Percentiles rank a stretch among this genome's conserved stretches.
These are phyloP conservation scores for Noturus placidus DNA, from an alignment of 2,113 vertebrate species.

Conservation along the genomic window DNA sequence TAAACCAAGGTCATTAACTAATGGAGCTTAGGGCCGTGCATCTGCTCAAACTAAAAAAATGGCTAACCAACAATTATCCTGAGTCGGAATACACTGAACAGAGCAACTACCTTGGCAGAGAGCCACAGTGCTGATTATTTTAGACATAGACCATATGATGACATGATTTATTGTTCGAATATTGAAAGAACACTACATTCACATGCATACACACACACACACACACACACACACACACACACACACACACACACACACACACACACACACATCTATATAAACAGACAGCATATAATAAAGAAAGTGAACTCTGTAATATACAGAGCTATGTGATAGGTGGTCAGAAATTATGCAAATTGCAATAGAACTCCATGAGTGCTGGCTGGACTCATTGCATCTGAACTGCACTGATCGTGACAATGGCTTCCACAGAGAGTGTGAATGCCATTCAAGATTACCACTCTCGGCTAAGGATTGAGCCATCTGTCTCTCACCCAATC, in stretches of 20 bases:
- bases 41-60: slow-evolving; percentile 38
- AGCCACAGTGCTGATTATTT: not conserved
- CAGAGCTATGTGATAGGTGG: not conserved
- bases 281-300: not conserved
- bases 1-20: slow-evolving; percentile 70
- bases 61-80: slow-evolving; percentile 54
- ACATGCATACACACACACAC: too few relatives aligned
- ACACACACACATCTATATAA: too few relatives aligned
- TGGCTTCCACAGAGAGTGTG: slow-evolving; percentile 46
- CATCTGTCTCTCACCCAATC: slow-evolving; percentile 52
- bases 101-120: not conserved
- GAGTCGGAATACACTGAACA: slow-evolving; percentile 38
- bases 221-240: too few relatives aligned
- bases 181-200: not conserved
- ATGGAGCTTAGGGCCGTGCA: slow-evolving; percentile 68
- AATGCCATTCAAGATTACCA: slow-evolving; percentile 50
- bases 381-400: slow-evolving; percentile 21
- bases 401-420: slow-evolving; percentile 44
- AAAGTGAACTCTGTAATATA: not conserved
- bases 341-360: not conserved
- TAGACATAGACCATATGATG: not conserved
- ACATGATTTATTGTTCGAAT: not conserved
- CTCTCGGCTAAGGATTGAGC: slow-evolving; percentile 34
- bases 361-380: not conserved
- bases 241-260: too few relatives aligned